phyloP scores from a whole-genome alignment of 2,113 vertebrate genomes.

The Siniperca chuatsi region DNA sequence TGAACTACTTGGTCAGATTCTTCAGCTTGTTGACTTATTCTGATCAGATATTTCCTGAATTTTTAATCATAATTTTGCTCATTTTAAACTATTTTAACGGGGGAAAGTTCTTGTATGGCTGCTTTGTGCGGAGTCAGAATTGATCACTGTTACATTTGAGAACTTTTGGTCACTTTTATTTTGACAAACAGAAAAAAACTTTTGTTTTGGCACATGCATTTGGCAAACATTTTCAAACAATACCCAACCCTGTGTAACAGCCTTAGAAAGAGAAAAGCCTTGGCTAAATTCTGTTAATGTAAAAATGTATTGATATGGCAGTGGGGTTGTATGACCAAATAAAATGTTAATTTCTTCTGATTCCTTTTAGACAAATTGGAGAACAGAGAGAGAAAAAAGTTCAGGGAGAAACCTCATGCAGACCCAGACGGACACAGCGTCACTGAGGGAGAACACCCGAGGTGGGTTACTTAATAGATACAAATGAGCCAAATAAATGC shows the following conservation, averaged over 20 bases:
- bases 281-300: not conserved
- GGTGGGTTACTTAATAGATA: conserved; percentile 34
- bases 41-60: not conserved
- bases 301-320: not conserved
- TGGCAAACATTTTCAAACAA: not conserved
- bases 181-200: not conserved
- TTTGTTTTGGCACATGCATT: not conserved
- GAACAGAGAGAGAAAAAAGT: not conserved
- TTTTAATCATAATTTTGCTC: not conserved
- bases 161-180: not conserved
- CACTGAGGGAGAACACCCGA: conserved; percentile 36
- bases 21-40: not conserved
- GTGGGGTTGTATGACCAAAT: not conserved
- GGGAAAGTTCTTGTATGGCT: not conserved
- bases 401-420: conserved; percentile 20
- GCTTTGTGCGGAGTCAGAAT: not conserved
- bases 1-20: not conserved
- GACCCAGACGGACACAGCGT: not conserved
- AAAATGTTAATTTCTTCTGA: not conserved
- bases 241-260: not conserved
- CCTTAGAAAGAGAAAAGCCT: not conserved
- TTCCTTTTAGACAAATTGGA: conserved; percentile 35
- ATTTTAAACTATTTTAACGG: not conserved
- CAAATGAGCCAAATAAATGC: not conserved
- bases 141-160: not conserved